Conservation (phyloP, 2,888 invertebrate genomes). For the Diadegma fenestrale region DNA sequence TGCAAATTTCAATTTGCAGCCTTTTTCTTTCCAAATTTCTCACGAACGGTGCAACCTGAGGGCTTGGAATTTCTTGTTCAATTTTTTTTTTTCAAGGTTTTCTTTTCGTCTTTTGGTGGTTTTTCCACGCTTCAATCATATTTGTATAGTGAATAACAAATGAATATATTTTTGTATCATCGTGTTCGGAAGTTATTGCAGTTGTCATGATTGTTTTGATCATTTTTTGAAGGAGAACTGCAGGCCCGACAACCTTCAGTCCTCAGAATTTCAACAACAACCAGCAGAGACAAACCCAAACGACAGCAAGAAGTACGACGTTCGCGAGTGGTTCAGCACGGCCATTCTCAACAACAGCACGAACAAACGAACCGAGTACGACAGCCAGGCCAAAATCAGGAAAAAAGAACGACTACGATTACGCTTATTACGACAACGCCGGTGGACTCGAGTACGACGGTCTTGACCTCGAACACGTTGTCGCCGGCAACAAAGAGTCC, state of each 20-base stretch:
- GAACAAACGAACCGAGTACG: conserved; percentile 78
- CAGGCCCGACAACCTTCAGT: conserved; percentile 79
- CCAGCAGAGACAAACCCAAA: conserved; percentile 77
- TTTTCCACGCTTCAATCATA: too few relatives aligned
- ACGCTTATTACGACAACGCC: conserved; percentile 93
- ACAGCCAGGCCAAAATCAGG: conserved; percentile 83
- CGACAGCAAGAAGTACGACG: conserved; percentile 82
- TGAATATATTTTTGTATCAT: not conserved
- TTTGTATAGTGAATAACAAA: too few relatives aligned
- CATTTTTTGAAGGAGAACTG: conserved; percentile 75
- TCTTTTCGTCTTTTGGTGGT: too few relatives aligned
- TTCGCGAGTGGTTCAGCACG: conserved; percentile 83
- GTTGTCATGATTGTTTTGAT: not conserved
- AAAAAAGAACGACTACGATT: conserved; percentile 90
- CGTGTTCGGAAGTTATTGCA: not conserved
- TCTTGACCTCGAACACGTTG: conserved; percentile 83
- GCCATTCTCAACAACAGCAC: conserved; percentile 80
- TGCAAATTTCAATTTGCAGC: too few relatives aligned
- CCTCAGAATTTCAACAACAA: conserved; percentile 78
- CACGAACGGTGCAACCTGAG: too few relatives aligned
- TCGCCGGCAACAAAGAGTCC: conserved; percentile 81
- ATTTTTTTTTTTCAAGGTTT: too few relatives aligned
- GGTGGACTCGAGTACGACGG: conserved; percentile 84
- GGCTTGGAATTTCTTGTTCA: too few relatives aligned
- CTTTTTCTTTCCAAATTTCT: too few relatives aligned